Conservation (phyloP, 2,113 vertebrate species). For the Coreoperca whiteheadi region DNA sequence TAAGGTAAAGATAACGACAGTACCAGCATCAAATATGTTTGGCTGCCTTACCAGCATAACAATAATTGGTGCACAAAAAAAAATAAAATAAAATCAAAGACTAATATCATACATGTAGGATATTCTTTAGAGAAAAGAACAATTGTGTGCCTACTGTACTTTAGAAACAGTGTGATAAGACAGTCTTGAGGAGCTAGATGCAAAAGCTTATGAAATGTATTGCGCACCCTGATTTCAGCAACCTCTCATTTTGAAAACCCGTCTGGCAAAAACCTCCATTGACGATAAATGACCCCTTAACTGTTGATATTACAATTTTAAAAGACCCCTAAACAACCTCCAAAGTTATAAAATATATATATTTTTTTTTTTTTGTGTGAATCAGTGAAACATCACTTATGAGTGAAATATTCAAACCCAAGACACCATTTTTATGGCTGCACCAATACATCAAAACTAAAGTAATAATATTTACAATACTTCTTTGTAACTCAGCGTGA, state of each 20-base stretch:
- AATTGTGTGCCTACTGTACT: background rate
- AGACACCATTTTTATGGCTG: constrained; percentile 15
- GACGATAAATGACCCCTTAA: background rate
- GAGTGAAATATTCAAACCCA: constrained; percentile 32
- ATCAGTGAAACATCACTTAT: background rate
- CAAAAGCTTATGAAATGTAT: background rate
- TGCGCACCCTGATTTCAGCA: background rate
- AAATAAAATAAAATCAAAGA: background rate
- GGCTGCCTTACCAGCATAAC: background rate
- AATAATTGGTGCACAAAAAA: background rate
- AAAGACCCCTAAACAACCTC: background rate
- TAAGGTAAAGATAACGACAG: too few species aligned
- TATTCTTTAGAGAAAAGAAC: background rate
- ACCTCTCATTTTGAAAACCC: background rate
- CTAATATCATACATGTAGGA: background rate
- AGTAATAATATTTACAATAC: background rate
- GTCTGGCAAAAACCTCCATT: background rate
- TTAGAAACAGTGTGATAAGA: background rate
- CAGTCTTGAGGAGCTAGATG: background rate
- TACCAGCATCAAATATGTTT: background rate
- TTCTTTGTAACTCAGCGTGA: background rate
- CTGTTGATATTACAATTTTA: background rate
- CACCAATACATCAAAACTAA: background rate
- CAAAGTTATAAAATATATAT: too few species aligned
- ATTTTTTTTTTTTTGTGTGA: background rate